These are phyloP conservation scores for Porites cylindrica DNA, from an alignment of 92 coral and sea anemone genomes.

Conservation along the genomic window DNA sequence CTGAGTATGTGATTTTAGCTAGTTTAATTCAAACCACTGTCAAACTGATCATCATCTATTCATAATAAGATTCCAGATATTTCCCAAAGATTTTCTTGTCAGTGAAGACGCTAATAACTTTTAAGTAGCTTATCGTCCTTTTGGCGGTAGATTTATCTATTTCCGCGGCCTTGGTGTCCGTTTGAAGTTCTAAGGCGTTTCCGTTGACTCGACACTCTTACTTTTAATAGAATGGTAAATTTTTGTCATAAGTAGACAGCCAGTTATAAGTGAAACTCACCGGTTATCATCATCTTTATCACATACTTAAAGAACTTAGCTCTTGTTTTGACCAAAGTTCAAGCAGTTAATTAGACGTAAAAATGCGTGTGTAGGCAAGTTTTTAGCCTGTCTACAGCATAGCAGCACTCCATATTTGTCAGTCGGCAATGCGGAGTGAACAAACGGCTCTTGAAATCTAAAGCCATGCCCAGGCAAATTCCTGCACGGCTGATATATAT, in stretches of 20 bases:
- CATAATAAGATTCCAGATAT: conserved; percentile 6
- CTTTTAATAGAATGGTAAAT: not conserved
- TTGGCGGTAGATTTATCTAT: conserved; percentile 28
- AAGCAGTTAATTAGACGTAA: not conserved
- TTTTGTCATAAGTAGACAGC: not conserved
- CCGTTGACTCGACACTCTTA: not conserved
- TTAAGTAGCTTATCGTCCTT: conserved; percentile 24
- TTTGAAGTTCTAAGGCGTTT: conserved; percentile 17
- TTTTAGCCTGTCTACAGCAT: not conserved
- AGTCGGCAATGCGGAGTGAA: not conserved
- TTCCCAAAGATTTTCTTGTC: not conserved
- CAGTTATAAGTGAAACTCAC: not conserved
- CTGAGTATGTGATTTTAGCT: not conserved
- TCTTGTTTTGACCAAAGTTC: not conserved
- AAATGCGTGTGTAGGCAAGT: not conserved
- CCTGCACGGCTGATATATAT: not conserved
- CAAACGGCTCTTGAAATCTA: not conserved
- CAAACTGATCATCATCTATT: too few species aligned
- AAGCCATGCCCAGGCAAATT: not conserved
- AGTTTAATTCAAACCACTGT: not conserved
- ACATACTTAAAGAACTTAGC: not conserved
- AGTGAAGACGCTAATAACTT: not conserved
- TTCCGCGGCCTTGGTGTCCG: conserved; percentile 25
- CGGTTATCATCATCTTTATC: not conserved
- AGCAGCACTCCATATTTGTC: not conserved